A percentile compares a stretch with the other conserved stretches of the same genome.
Evolutionary conservation across 1,140 invertebrate genomes (phyloP).

Genomic region (Phenacoccus solenopsis): DNA sequence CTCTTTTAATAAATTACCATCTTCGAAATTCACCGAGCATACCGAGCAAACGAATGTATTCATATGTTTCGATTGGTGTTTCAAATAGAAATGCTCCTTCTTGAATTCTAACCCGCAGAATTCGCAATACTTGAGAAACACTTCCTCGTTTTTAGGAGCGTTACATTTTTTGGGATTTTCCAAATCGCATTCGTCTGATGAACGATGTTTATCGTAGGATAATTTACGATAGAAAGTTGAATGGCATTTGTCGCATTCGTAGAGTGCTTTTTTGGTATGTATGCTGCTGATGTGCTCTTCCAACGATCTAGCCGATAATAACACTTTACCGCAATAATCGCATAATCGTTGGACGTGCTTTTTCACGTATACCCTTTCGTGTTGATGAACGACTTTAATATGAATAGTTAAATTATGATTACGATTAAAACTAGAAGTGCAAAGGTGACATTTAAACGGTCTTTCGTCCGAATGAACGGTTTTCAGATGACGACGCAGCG

Average conservation of each 20-base stretch:
- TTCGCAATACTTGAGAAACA: background rate
- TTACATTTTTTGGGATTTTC: conserved; percentile 7
- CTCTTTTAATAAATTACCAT: background rate
- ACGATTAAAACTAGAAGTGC: conserved; percentile 6
- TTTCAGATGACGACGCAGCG: conserved; percentile 9
- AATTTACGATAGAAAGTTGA: conserved; percentile 13
- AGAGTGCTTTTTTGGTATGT: conserved; percentile 15
- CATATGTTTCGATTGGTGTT: conserved; percentile 4
- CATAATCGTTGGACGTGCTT: background rate
- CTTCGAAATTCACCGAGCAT: background rate
- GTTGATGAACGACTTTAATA: background rate
- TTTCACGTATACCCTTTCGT: background rate
- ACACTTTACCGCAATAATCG: conserved; percentile 6
- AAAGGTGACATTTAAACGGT: background rate
- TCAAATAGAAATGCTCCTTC: conserved; percentile 14
- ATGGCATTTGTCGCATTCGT: conserved; percentile 21
- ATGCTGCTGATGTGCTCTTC: conserved; percentile 18
- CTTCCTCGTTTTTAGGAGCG: background rate
- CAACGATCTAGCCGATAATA: background rate
- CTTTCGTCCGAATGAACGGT: conserved; percentile 13
- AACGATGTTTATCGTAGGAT: conserved; percentile 8
- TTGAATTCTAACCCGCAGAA: conserved; percentile 18
- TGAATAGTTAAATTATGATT: conserved; percentile 8
- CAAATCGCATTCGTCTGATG: conserved; percentile 8
- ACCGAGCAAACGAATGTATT: background rate